Conservation (phyloP, 2,797 vertebrate species). For the Siniperca scherzeri region DNA sequence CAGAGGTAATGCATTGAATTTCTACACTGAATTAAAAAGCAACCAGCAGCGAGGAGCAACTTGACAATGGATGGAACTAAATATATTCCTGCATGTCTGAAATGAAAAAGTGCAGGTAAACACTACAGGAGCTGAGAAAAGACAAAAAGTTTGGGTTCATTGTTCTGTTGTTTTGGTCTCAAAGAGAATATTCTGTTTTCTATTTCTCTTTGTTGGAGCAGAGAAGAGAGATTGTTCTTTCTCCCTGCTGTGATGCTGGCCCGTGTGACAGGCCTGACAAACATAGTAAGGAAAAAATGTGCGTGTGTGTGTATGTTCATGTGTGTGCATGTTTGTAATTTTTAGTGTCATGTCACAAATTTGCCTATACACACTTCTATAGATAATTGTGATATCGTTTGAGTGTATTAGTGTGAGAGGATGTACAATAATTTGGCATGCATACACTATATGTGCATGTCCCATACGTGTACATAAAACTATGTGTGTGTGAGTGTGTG, state of each 20-base stretch:
- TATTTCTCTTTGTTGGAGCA: conserved; percentile 61
- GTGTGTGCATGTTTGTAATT: neutral
- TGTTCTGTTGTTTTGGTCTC: conserved; percentile 21
- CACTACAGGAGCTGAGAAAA: neutral
- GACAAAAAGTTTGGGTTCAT: conserved; percentile 1
- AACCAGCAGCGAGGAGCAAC: neutral
- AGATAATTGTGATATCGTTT: neutral
- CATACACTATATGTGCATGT: neutral
- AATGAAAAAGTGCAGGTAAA: conserved; percentile 11
- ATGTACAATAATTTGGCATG: neutral
- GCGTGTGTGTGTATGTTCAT: neutral
- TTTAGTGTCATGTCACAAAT: neutral
- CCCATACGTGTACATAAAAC: neutral
- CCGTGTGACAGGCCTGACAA: conserved; percentile 31
- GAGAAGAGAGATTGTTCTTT: conserved; percentile 54
- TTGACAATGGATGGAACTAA: neutral
- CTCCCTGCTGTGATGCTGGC: conserved; percentile 55
- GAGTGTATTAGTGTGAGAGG: neutral
- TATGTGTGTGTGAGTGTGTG: neutral
- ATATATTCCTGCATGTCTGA: neutral
- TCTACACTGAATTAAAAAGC: neutral
- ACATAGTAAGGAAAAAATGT: conserved; percentile 50
- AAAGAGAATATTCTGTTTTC: conserved; percentile 29
- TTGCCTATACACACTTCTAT: neutral
- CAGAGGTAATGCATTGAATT: neutral